Evolutionary conservation across 2,888 invertebrate genomes (phyloP).

Genomic region (Meghimatium bilineatum): DNA sequence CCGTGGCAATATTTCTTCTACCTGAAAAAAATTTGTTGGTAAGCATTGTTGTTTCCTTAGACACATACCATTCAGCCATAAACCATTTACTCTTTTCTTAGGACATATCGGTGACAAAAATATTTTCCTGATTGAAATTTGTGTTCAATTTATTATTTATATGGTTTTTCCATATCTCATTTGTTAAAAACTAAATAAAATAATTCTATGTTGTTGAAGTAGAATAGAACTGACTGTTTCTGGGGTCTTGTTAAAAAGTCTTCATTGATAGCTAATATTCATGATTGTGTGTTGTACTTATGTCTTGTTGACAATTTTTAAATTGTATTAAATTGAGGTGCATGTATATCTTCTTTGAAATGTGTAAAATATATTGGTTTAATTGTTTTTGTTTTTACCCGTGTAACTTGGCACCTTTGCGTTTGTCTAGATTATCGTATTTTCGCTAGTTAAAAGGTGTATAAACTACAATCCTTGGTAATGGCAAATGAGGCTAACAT

Average conservation of each 20-base stretch:
- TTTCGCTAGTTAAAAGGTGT: no score
- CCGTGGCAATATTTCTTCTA: no score
- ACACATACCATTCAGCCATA: no score
- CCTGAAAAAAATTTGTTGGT: no score
- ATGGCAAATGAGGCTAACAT: no score
- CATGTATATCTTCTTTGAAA: conserved; percentile 2
- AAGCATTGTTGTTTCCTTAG: no score
- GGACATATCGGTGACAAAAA: background rate
- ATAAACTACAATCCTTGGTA: no score
- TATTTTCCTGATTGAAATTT: conserved; percentile 3
- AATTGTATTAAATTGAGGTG: background rate
- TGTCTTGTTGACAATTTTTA: background rate
- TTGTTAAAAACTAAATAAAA: background rate
- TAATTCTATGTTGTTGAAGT: background rate
- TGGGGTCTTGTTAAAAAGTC: background rate
- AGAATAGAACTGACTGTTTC: background rate
- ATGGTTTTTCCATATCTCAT: background rate
- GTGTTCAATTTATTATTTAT: background rate
- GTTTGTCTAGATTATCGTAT: no score
- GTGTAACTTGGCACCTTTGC: no score
- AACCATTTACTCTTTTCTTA: background rate
- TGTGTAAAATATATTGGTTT: no score
- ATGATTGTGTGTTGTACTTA: conserved; percentile 1
- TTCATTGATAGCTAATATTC: background rate
- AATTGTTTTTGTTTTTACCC: no score